Base-by-base conservation (phyloP, 2,797 vertebrate genomes). In the Xenentodon cancila region DNA sequence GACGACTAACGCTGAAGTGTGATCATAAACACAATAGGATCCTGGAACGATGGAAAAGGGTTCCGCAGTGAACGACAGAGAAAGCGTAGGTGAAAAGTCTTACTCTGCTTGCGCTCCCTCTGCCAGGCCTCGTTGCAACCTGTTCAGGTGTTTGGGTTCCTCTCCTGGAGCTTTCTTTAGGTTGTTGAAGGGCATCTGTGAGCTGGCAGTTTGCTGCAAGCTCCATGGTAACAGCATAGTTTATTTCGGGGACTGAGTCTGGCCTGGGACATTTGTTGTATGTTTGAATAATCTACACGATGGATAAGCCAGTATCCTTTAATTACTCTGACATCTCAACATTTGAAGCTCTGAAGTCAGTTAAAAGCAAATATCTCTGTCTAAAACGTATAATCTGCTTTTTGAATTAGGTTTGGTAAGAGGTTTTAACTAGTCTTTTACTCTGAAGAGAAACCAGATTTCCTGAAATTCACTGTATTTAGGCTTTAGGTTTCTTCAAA, bases 1-100 rank as follows among this genome's bases (percentile, higher is more conserved):
- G 74, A 62, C 52, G 65, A 75, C 53, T 72, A 80, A 57, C 25
- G 62, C 59, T 32, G 53, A 80, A 56, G 67, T 69, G 59, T 72
- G 55, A 71, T 75, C 20, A 15, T 66, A 77, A 71, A 75, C 75
- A 71, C 67, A 71, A 76, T 64, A 59, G 63, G 65, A 82, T 77
- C 53, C 48, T 72, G 68, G 68, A 66, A 65, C 18, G n/a, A 40
- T 59, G 59, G 45, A 22, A 73, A 52, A 59, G 42, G 61, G 15
- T 22, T 43, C 34, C 40, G 56, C 43, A 19, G 19, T 9, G 5
- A 5, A 9, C 7, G 21, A 25, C 25, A 5, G 25, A 25, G 25
- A 25, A 11, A 43, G 15, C 13, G 15, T 18, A 18, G 53, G 16
- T 55, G 19, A 20, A 17, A 53, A 37, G 8, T 20, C 37, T 25